Evolutionary conservation across 2,113 vertebrate species (phyloP), one percentile per base, ranked within the genome.

Genomic region (Symphodus melops): DNA sequence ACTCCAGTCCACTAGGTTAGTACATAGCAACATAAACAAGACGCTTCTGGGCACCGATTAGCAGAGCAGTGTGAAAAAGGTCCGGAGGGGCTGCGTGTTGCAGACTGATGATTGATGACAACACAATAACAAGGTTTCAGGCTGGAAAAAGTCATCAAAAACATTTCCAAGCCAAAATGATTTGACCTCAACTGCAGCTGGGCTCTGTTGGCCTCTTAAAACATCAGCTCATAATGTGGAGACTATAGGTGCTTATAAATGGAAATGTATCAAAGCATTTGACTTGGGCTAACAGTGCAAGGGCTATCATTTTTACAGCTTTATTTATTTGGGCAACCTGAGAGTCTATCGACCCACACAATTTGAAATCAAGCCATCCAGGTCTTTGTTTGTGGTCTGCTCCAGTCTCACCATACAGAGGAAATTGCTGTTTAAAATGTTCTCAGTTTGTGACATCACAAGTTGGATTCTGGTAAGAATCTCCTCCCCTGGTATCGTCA

Each of bases 61-160:
- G 63, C 72, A 39, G 1, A 0, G 37, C 37, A 4, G 65, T 54
- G 67, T 63, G 55, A 75, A 69, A 87, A 59, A 58, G 58, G 68
- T 68, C 63, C 64, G 21, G 41, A 8, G 55, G 10, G 3, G 28
- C 49, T 0, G 23, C 59, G 49, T 8, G 17, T n/a, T 41, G 55
- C 46, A 28, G 68, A 21, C 3, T 44, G 51, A 10, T 53, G 66
- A 75, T 39, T 66, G 69, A 84, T 68, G 68, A 80, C 81, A 80
- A 84, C 68, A 57, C 21, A 64, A 57, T n/a, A 75, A 77, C 36
- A 75, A 59, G 56, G 63, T 83, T 81, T 79, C 21, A 64, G 52
- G 21, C 36, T 51, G 55, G 39, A 63, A 51, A 77, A 63, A 69
- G 56, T 59, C 72, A 66, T 82, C 25, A 14, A 77, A 85, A 55